phyloP scores from a whole-genome alignment of 1,140 invertebrate species.

The Drosophila tsacasi region DNA sequence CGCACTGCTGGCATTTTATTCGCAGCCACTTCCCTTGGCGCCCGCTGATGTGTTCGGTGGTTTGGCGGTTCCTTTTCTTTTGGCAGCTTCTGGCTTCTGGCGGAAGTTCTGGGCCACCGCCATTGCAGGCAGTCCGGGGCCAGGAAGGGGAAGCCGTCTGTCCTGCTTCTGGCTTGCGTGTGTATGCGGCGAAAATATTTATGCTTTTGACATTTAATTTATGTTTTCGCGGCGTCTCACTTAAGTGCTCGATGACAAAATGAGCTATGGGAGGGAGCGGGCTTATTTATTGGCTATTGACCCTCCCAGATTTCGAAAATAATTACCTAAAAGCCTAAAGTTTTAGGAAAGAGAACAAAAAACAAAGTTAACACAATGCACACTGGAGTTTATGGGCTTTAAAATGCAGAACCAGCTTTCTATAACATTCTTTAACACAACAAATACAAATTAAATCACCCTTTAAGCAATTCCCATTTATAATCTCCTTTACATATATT shows the following conservation, averaged over 20 bases:
- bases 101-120: constrained; percentile 74
- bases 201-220: constrained; percentile 54
- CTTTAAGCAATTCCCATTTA: background rate
- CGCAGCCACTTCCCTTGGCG: constrained; percentile 13
- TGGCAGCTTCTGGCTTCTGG: constrained; percentile 44
- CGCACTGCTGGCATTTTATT: constrained; percentile 75
- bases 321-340: background rate
- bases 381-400: background rate
- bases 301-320: background rate
- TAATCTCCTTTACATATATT: background rate
- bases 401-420: background rate
- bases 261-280: background rate
- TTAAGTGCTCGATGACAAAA: constrained; percentile 50
- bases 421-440: too few species aligned
- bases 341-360: background rate
- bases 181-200: constrained; percentile 39
- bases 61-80: constrained; percentile 51
- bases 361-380: background rate
- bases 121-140: constrained; percentile 39
- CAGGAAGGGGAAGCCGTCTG: constrained; percentile 25
- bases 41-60: constrained; percentile 61
- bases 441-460: background rate
- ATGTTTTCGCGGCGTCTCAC: constrained; percentile 41
- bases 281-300: constrained; percentile 21
- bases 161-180: constrained; percentile 8